These are phyloP conservation scores for Alethe diademata DNA, from an alignment of 2,113 vertebrate species.

Conservation along the genomic window DNA sequence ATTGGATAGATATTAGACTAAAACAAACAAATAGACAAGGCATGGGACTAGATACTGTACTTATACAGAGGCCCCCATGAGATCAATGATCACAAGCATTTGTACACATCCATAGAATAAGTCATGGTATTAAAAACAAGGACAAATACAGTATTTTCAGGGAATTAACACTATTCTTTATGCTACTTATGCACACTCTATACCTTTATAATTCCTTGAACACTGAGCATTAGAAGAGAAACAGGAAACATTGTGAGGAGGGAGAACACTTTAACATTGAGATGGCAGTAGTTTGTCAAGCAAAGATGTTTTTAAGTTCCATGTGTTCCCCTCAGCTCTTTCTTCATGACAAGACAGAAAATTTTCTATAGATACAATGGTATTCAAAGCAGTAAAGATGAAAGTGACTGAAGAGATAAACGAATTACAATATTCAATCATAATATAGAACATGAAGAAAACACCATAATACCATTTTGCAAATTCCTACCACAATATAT, in stretches of 20 bases:
- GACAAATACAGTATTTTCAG: not conserved
- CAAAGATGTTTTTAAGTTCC: not conserved
- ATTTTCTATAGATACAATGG: not conserved
- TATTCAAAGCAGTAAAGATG: not conserved
- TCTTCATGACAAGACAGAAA: not conserved
- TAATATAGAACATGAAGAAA: not conserved
- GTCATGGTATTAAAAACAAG: not conserved
- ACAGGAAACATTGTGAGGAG: not conserved
- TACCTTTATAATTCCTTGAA: not conserved
- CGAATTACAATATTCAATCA: not conserved
- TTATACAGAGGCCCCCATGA: rapidly evolving
- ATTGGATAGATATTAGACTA: not conserved
- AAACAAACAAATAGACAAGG: not conserved
- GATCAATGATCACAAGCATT: not conserved
- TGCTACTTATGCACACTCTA: not conserved
- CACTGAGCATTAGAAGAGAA: not conserved
- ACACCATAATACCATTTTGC: not conserved
- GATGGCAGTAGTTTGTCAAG: not conserved
- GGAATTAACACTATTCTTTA: not conserved
- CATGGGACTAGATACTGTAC: not conserved
- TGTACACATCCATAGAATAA: not conserved
- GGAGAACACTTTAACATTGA: not conserved
- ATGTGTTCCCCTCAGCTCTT: not conserved
- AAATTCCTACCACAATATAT: not conserved
- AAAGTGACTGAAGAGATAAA: not conserved